Conservation (phyloP, 2,888 invertebrate species). For the Tetragnatha montana region DNA sequence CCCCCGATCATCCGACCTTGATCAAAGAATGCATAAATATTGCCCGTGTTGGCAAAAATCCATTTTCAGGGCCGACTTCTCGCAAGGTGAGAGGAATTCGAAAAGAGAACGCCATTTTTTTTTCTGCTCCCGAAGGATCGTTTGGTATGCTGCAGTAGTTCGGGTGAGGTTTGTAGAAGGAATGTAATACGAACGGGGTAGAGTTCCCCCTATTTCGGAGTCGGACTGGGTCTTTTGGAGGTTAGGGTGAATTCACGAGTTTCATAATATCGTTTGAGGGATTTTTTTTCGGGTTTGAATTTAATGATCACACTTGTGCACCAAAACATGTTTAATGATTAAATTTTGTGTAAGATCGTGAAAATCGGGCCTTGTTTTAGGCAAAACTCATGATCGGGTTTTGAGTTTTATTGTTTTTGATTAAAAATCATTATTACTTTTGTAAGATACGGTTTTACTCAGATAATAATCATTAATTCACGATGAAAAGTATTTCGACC, state of each 20-base stretch:
- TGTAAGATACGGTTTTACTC: too few relatives aligned
- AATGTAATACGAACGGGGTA: neutral
- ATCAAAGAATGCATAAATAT: slow-evolving; percentile 48
- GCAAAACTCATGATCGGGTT: too few relatives aligned
- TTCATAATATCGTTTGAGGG: too few relatives aligned
- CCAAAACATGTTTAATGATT: too few relatives aligned
- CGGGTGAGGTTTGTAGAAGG: neutral
- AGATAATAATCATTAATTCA: too few relatives aligned
- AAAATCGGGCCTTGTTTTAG: too few relatives aligned
- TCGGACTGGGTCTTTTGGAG: neutral
- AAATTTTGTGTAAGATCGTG: too few relatives aligned
- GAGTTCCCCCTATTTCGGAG: neutral
- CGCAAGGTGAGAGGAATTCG: slow-evolving; percentile 33
- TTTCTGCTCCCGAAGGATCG: neutral
- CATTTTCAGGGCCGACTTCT: slow-evolving; percentile 27
- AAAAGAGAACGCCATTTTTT: neutral
- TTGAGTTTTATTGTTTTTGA: too few relatives aligned
- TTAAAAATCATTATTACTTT: too few relatives aligned
- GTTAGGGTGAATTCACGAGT: neutral
- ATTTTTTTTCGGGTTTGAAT: too few relatives aligned
- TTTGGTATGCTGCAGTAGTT: slow-evolving; percentile 25
- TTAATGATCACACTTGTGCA: too few relatives aligned
- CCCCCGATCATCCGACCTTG: neutral
- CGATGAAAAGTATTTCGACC: too few relatives aligned
- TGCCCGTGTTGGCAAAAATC: slow-evolving; percentile 33